These are phyloP conservation scores for Syrmaticus mikado DNA, from an alignment of 2,113 vertebrate species.

Conservation along the genomic window DNA sequence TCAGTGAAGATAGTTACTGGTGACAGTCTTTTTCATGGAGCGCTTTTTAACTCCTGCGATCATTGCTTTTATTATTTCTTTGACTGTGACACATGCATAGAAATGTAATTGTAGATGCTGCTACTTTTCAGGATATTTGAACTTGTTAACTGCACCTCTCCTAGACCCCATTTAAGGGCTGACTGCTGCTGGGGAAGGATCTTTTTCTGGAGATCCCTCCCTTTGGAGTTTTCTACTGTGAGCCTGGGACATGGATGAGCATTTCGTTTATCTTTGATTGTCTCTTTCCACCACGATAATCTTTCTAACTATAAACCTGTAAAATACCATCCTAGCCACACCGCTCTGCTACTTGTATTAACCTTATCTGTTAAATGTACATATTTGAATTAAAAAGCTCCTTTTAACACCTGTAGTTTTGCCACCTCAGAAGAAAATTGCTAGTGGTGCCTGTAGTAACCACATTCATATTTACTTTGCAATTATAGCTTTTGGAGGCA, in stretches of 20 bases:
- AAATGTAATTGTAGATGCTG: not conserved
- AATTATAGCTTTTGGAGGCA: not conserved
- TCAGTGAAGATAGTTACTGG: not conserved
- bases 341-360: too few relatives aligned
- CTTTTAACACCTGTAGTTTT: not conserved
- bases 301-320: too few relatives aligned
- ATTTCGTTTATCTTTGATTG: too few relatives aligned
- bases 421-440: not conserved
- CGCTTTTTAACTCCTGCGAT: slow-evolving; percentile 6
- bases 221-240: too few relatives aligned
- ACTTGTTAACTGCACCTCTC: not conserved
- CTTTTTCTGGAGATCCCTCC: too few relatives aligned
- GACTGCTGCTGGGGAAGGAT: too few relatives aligned
- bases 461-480: not conserved
- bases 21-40: not conserved
- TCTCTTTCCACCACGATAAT: too few relatives aligned
- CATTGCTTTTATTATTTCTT: slow-evolving; percentile 7
- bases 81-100: not conserved
- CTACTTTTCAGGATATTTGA: not conserved
- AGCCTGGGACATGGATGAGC: too few relatives aligned
- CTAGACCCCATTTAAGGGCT: too few relatives aligned
- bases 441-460: not conserved
- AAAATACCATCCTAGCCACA: too few relatives aligned
- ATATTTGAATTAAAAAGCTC: not conserved
- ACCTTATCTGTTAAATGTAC: too few relatives aligned